Base-by-base conservation (phyloP, 1,140 invertebrate genomes). In the Ericerus pela region DNA sequence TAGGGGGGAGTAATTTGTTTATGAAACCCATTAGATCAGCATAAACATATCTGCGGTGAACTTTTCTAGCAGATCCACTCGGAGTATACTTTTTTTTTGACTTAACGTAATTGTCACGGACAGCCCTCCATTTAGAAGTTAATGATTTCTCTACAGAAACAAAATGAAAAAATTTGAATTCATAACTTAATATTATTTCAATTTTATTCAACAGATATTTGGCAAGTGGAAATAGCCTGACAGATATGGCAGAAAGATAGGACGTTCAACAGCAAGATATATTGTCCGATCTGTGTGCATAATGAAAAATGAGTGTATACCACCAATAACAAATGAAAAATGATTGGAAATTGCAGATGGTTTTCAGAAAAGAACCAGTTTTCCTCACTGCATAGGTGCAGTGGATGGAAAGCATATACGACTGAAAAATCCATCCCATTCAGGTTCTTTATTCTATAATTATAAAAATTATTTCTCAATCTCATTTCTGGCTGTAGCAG, bases 401-500 rank as follows among this genome's bases (percentile, higher is more conserved):
- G 28, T 56, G 5, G 43, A 56, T 8, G 55, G 55, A n/a, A 56
- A 56, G 36, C 41, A 60, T 47, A 43, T 60, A 28, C 2, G 54
- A 6, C 55, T 62, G 22, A n/a, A 31, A 28, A 41, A 31, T 24
- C 57, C 59, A 29, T 12, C 20, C 33, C 51, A 58, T 12, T 54
- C 47, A 26, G 59, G 59, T 4, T 55, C 55, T 38, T 29, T 55
- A 41, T 62, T 43, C 54, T 59, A 22, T 57, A 59, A 61, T 47
- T 65, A 58, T 16, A 60, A 60, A 55, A 31, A 51, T n/a, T 31
- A n/a, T 43, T 59, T 56, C 28, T 56, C 33, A 2, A 33, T 60
- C 8, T 28, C 55, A 16, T 36, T 58, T 20, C 30, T 56, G 11
- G 33, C 54, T 3, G 51, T 38, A 16, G 51, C 31, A n/a, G 54